Evolutionary conservation across 1,140 invertebrate genomes (phyloP).

Genomic region (Zaprionus tsacasi): DNA sequence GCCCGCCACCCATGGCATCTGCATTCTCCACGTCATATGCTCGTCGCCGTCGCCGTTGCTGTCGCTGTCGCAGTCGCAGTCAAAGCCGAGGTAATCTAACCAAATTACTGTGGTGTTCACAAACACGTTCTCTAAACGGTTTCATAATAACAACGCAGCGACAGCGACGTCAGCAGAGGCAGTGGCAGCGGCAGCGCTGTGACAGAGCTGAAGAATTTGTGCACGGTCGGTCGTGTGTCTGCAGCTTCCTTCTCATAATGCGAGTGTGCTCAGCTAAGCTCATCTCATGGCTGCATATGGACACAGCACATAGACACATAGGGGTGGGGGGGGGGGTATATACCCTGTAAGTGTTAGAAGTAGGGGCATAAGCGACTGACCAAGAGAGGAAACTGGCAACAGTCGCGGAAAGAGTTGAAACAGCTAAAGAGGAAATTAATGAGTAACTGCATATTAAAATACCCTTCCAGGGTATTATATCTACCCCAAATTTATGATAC

Average conservation of each 20-base stretch:
- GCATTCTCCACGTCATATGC: slow-evolving; percentile 36
- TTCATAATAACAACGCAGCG: slow-evolving; percentile 75
- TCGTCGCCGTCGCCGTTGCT: slow-evolving; percentile 15
- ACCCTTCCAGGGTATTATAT: too few species aligned
- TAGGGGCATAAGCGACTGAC: background rate
- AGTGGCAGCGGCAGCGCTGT: slow-evolving; percentile 39
- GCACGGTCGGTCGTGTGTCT: slow-evolving; percentile 23
- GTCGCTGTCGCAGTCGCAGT: slow-evolving; percentile 8
- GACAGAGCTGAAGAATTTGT: slow-evolving; percentile 66
- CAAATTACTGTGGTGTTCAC: slow-evolving; percentile 82
- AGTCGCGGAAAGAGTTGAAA: background rate
- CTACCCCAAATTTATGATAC: too few species aligned
- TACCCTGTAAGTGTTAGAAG: slow-evolving; percentile 9
- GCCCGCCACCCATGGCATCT: background rate
- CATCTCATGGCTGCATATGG: slow-evolving; percentile 33
- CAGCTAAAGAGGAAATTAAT: background rate
- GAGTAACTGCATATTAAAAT: too few species aligned
- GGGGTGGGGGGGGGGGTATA: background rate
- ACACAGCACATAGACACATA: slow-evolving; percentile 6
- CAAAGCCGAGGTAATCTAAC: slow-evolving; percentile 75
- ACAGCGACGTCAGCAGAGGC: background rate
- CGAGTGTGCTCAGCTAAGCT: slow-evolving; percentile 37
- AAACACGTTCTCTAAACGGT: slow-evolving; percentile 83
- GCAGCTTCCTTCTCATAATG: slow-evolving; percentile 68
- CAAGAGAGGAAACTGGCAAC: background rate